phyloP scores from a whole-genome alignment of 2,888 invertebrate species.

The Mystacides longicornis region DNA sequence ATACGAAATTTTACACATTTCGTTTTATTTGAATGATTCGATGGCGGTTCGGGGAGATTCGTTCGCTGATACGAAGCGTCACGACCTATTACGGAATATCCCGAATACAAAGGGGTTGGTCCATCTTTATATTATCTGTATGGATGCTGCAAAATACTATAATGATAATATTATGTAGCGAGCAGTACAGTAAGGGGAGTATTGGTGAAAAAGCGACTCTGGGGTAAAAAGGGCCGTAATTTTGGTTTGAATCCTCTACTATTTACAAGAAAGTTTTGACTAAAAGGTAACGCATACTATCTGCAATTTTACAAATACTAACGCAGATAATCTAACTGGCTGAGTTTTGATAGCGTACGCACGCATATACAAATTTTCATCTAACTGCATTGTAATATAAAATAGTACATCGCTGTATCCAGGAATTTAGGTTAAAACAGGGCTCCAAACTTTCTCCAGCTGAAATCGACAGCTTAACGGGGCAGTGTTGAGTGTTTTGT shows the following conservation, averaged over 20 bases:
- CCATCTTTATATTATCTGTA: conserved; percentile 14
- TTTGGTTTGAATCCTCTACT: neutral
- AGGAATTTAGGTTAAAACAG: conserved; percentile 18
- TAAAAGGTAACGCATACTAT: neutral
- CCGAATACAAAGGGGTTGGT: conserved; percentile 21
- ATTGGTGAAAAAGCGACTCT: neutral
- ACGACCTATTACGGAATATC: conserved; percentile 10
- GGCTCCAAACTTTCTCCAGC: conserved; percentile 1
- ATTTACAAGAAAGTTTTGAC: neutral
- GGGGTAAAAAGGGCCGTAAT: neutral
- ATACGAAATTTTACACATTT: too few relatives aligned
- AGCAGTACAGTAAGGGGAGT: too few relatives aligned
- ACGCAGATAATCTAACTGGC: conserved; percentile 5
- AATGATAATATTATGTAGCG: neutral
- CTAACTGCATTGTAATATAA: conserved; percentile 10
- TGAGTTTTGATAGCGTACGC: neutral
- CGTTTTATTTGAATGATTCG: too few relatives aligned
- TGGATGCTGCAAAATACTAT: conserved; percentile 14
- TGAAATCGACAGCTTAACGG: conserved; percentile 4
- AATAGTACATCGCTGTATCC: conserved; percentile 14
- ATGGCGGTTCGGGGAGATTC: neutral
- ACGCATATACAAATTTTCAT: conserved; percentile 8
- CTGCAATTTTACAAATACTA: neutral
- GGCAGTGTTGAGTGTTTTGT: conserved; percentile 4
- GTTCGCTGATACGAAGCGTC: too few relatives aligned